Conservation (phyloP, 1,140 invertebrate genomes). For the Monochamus saltuarius region DNA sequence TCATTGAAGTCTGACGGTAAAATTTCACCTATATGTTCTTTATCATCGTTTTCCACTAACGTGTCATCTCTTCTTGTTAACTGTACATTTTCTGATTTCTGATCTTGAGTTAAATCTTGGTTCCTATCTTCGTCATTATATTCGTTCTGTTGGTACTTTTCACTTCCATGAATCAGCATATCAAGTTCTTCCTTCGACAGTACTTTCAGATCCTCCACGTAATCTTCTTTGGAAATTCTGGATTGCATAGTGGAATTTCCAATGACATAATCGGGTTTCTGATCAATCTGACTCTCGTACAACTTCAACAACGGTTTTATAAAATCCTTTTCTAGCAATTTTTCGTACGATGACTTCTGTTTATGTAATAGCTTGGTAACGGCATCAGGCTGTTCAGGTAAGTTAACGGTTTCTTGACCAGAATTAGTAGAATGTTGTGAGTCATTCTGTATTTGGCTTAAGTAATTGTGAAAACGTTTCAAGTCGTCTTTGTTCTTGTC, state of each 20-base stretch:
- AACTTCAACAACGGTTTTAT: conserved; percentile 44
- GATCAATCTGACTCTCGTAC: conserved; percentile 38
- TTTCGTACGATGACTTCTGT: conserved; percentile 42
- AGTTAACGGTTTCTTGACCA: conserved; percentile 9
- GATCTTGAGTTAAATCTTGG: conserved; percentile 9
- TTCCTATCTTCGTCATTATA: conserved; percentile 1
- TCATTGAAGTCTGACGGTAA: conserved; percentile 41
- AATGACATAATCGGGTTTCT: conserved; percentile 29
- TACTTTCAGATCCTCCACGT: conserved; percentile 36
- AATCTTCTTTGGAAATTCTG: conserved; percentile 47
- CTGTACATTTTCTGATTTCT: neutral
- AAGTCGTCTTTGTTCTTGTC: conserved; percentile 3
- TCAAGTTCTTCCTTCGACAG: conserved; percentile 40
- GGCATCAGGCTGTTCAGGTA: conserved; percentile 23
- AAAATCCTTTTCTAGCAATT: conserved; percentile 46
- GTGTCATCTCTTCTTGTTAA: conserved; percentile 40
- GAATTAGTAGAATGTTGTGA: neutral
- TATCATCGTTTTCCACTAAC: conserved; percentile 28
- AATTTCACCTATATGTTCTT: conserved; percentile 51
- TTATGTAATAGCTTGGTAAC: conserved; percentile 38
- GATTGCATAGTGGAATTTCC: conserved; percentile 20
- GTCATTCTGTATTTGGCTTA: conserved; percentile 15
- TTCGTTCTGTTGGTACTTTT: conserved; percentile 31
- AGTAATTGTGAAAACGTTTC: conserved; percentile 16
- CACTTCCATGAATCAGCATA: conserved; percentile 26